Evolutionary conservation across 2,797 vertebrate genomes (phyloP).

Genomic region (Hypotaenidia philippensis): DNA sequence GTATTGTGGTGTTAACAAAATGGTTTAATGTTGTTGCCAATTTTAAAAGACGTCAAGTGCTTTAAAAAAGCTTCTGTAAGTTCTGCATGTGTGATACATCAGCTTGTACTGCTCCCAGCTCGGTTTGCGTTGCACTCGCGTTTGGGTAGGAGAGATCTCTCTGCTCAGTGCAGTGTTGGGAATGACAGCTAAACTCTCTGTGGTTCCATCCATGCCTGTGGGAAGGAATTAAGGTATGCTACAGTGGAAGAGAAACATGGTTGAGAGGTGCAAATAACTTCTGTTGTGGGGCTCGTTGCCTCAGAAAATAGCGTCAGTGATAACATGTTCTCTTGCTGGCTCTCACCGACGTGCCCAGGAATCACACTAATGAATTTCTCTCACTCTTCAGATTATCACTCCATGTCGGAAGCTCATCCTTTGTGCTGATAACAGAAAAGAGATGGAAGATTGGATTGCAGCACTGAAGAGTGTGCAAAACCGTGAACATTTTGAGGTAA

Average conservation of each 20-base stretch:
- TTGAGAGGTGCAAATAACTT: not conserved
- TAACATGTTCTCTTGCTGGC: not conserved
- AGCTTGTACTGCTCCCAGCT: not conserved
- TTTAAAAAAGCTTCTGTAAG: not conserved
- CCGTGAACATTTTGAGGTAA: constrained; percentile 93
- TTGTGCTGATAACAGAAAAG: constrained; percentile 96
- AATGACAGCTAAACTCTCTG: not conserved
- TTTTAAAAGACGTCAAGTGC: not conserved
- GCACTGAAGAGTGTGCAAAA: constrained; percentile 93
- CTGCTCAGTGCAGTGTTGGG: not conserved
- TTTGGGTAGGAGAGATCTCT: not conserved
- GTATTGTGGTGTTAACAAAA: not conserved
- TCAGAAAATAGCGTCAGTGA: not conserved
- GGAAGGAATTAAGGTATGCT: not conserved
- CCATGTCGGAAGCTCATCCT: constrained; percentile 94
- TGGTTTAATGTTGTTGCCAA: not conserved
- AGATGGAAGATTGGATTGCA: constrained; percentile 99
- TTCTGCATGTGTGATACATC: not conserved
- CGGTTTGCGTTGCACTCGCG: not conserved
- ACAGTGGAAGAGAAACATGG: not conserved
- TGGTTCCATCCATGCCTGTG: not conserved
- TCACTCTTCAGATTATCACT: constrained; percentile 89
- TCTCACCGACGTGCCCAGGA: not conserved
- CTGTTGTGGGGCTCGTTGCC: not conserved
- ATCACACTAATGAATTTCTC: not conserved